Base-by-base conservation (phyloP, 2,888 invertebrate species). In the Diarsia rubi region DNA sequence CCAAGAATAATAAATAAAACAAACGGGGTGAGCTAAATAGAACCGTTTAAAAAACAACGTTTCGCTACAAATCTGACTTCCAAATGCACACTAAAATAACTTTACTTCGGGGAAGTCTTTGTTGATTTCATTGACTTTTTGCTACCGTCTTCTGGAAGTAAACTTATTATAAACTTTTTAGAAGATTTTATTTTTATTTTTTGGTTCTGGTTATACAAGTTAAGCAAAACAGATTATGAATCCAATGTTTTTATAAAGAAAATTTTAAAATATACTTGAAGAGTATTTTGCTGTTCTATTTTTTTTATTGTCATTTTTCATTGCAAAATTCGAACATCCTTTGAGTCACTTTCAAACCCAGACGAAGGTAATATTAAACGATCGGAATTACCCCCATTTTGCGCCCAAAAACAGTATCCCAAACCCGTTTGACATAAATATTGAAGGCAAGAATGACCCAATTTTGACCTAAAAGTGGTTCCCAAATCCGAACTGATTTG, bases 401-500 rank as follows among this genome's bases (percentile, higher is more conserved):
- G 21, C 42, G 11, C 37, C 42, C 42, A 47, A 63, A 66, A 78
- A 63, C 54, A 16, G 42, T 47, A 65, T 37, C 16, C n/a, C 2
- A 44, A 69, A 75, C 52, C 76, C 54, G 62, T 76, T 76, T 76
- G 19, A 62, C 62, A 76, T 66, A 78, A 77, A 72, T 78, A 66
- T 52, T 31, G 54, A 24, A 47, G 31, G 77, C 62, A 60, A 67
- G 70, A 62, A 77, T 73, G 62, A 70, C 73, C 81, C 67, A 68
- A 81, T 81, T 81, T 21, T 42, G 2, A n/a, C 5, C 44, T 60
- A 70, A 78, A 78, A 81, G 78, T 73, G 68, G 77, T 81, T 52
- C 54, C 27, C 59, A 14, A 81, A 81, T 73, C 54, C 57, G n/a
- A 45, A 54, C 74, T 73, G 47, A 84, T 84, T 84, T 82, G 72